Conservation (phyloP, 2,113 vertebrate species). For the Micromys minutus region DNA sequence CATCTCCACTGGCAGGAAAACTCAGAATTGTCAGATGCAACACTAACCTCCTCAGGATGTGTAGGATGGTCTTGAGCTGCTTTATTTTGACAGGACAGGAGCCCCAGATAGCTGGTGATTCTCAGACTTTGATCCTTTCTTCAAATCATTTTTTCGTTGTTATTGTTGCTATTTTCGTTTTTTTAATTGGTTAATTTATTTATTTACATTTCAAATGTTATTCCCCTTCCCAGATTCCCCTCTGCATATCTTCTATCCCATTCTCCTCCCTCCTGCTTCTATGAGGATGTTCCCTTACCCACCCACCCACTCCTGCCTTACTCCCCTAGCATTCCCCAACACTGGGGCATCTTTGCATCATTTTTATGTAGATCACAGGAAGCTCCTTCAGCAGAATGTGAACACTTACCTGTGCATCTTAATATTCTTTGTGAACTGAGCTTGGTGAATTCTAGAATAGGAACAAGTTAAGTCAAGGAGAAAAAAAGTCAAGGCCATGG, state of each 20-base stretch:
- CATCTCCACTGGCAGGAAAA: neutral
- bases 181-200: too few species aligned
- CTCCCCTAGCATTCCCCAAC: too few species aligned
- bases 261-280: too few species aligned
- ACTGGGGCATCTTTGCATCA: neutral
- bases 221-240: too few species aligned
- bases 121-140: slow-evolving; percentile 19
- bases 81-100: neutral
- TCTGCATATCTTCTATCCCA: too few species aligned
- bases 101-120: neutral
- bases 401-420: neutral
- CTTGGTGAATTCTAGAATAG: neutral
- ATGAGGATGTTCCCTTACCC: too few species aligned
- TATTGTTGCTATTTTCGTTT: too few species aligned
- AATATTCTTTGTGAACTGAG: neutral
- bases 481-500: neutral
- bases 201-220: too few species aligned
- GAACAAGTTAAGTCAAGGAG: neutral
- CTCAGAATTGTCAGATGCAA: neutral
- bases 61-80: neutral
- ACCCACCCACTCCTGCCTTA: too few species aligned
- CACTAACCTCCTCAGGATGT: neutral
- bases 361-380: neutral
- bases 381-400: neutral
- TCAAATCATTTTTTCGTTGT: too few species aligned